Conservation (phyloP, 1,140 invertebrate genomes). For the Conopomorpha cramerella region DNA sequence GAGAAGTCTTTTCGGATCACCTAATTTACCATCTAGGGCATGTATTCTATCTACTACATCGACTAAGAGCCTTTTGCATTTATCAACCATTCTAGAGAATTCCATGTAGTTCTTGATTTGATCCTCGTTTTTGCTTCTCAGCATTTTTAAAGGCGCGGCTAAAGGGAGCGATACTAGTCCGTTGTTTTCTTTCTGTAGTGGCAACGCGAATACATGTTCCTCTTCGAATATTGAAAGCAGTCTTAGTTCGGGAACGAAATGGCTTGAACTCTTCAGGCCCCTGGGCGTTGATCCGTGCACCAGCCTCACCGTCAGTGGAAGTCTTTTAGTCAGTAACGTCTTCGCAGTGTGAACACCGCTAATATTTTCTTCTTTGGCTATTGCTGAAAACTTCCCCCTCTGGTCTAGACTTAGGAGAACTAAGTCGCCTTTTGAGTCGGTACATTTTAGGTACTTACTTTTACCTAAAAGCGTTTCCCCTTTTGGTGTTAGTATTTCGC, state of each 20-base stretch:
- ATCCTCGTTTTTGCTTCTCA: constrained; percentile 82
- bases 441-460: constrained; percentile 82
- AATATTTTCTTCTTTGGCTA: constrained; percentile 90
- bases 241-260: constrained; percentile 83
- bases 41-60: constrained; percentile 86
- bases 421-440: constrained; percentile 82
- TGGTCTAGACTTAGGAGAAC: constrained; percentile 84
- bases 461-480: constrained; percentile 71
- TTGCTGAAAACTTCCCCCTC: constrained; percentile 85
- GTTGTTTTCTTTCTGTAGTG: constrained; percentile 78
- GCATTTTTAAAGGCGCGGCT: constrained; percentile 83
- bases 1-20: constrained; percentile 65
- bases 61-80: constrained; percentile 75
- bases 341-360: constrained; percentile 88
- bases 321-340: constrained; percentile 82
- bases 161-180: constrained; percentile 81
- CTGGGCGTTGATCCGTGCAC: constrained; percentile 84
- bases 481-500: constrained; percentile 78
- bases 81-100: constrained; percentile 79
- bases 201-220: constrained; percentile 83
- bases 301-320: constrained; percentile 88
- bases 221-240: constrained; percentile 84
- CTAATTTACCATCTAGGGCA: constrained; percentile 76
- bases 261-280: constrained; percentile 75
- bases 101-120: constrained; percentile 78